Percentiles rank a stretch among this genome's conserved stretches.
Evolutionary conservation across 2,888 invertebrate genomes (phyloP).

Genomic region (Micoletzkya japonica): DNA sequence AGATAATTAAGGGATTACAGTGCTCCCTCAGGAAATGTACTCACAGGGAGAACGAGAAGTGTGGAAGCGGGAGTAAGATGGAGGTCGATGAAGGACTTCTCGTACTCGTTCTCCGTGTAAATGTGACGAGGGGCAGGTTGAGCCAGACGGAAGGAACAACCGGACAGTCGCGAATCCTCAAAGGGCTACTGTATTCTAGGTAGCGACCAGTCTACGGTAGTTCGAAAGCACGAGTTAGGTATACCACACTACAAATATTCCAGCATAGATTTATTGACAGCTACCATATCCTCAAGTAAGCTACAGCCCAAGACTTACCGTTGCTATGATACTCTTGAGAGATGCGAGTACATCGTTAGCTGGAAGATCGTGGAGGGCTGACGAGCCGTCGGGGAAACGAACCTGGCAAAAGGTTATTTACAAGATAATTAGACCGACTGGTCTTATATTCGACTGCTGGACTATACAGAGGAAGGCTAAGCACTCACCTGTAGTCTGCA

Average conservation of each 20-base stretch:
- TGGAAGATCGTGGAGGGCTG: slow-evolving; percentile 40
- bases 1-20: too few relatives aligned
- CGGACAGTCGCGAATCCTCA: slow-evolving; percentile 23
- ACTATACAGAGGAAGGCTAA: neutral
- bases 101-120: slow-evolving; percentile 35
- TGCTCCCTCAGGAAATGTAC: too few relatives aligned
- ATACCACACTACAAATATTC: neutral
- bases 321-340: slow-evolving; percentile 11
- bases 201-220: too few relatives aligned
- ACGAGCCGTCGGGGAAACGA: slow-evolving; percentile 36
- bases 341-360: slow-evolving; percentile 36
- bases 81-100: slow-evolving; percentile 37
- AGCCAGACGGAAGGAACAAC: slow-evolving; percentile 33
- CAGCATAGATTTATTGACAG: neutral
- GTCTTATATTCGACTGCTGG: neutral
- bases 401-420: slow-evolving; percentile 29
- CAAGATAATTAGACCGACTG: neutral
- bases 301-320: slow-evolving; percentile 8
- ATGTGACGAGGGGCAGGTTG: slow-evolving; percentile 41
- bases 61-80: slow-evolving; percentile 41
- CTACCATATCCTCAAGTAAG: too few relatives aligned
- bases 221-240: too few relatives aligned
- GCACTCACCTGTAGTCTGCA: slow-evolving; percentile 26
- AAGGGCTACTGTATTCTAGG: too few relatives aligned
- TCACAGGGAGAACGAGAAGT: slow-evolving; percentile 36